Percentiles rank a stretch among this genome's conserved stretches.
These are phyloP conservation scores for Tipula confusa DNA, from an alignment of 2,888 invertebrate genomes.

Conservation along the genomic window DNA sequence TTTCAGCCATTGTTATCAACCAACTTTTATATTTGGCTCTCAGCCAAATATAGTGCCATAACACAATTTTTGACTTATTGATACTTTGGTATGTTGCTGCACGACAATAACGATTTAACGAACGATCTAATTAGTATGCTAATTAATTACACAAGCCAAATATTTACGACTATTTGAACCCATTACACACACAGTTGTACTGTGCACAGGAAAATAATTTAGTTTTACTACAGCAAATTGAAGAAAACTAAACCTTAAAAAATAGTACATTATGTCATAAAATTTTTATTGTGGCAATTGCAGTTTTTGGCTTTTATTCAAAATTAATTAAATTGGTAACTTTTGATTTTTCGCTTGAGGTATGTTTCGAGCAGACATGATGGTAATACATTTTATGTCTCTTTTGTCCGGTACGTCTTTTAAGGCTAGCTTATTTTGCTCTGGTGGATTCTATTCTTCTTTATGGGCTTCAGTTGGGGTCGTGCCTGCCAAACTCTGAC, in stretches of 20 bases:
- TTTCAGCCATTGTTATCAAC: not conserved
- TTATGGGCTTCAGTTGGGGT: too few species aligned
- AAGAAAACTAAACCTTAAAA: not conserved
- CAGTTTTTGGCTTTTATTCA: not conserved
- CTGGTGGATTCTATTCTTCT: too few species aligned
- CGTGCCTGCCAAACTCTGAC: too few species aligned
- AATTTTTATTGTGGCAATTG: not conserved
- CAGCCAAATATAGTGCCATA: not conserved
- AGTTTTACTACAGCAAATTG: not conserved
- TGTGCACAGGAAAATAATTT: not conserved
- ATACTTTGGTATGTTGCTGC: not conserved
- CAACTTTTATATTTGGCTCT: not conserved
- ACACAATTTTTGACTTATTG: not conserved
- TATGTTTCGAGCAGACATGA: too few species aligned
- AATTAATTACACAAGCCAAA: conserved; percentile 12
- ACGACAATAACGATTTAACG: not conserved
- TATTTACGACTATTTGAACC: not conserved
- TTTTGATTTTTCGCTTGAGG: too few species aligned
- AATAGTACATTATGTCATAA: not conserved
- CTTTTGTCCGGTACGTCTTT: too few species aligned
- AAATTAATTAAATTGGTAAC: not conserved
- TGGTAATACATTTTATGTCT: too few species aligned
- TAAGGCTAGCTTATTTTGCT: too few species aligned
- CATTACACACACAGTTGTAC: not conserved
- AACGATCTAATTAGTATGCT: conserved; percentile 3